Evolutionary conservation across 1,140 invertebrate genomes (phyloP), one percentile per base, ranked within the genome.

Genomic region (Ostrea edulis): DNA sequence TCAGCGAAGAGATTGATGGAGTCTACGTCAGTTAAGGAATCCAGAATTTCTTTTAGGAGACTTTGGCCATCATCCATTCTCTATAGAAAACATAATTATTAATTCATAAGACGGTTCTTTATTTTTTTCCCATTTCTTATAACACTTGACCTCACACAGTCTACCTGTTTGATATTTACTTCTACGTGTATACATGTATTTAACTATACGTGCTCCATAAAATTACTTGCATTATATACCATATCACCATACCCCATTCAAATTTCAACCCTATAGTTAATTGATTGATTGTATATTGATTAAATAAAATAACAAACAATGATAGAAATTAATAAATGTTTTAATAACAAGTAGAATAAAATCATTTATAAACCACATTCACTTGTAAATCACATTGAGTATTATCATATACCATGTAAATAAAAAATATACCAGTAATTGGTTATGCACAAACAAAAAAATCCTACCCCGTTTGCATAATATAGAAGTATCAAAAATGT

Each of bases 1-100:
- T 54, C 83, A 55, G 83, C 83, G 29, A 84, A 84, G 8, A 84
- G 54, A 84, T 84, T 58, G 54, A 84, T 84, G 54, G 53, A 62
- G 83, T 84, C 83, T 29, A 58, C 83, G 11, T 84, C 83, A 62
- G 52, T 55, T 62, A 84, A 84, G 25, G 83, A 84, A 44, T 84
- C 53, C 83, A 84, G 83, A 44, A 84, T 84, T 84, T 84, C 83
- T 35, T 84, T 84, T 35, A 84, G 25, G 53, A 84, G 83, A 84
- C 54, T 84, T 84, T 54, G n/a, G 53, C 17, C 29, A 22, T 25
- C 65, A 71, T 71, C 25, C 25, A 22, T 68, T 22, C 65, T 22
- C 65, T 68, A 29, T 8, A 68, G 25, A 29, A 68, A n/a, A n/a
- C 20, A 68, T 22, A 68, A 68, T 22, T 68, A 9, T 68, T n/a